phyloP scores from a whole-genome alignment of 2,797 vertebrate genomes.

The Esox masquinongy region DNA sequence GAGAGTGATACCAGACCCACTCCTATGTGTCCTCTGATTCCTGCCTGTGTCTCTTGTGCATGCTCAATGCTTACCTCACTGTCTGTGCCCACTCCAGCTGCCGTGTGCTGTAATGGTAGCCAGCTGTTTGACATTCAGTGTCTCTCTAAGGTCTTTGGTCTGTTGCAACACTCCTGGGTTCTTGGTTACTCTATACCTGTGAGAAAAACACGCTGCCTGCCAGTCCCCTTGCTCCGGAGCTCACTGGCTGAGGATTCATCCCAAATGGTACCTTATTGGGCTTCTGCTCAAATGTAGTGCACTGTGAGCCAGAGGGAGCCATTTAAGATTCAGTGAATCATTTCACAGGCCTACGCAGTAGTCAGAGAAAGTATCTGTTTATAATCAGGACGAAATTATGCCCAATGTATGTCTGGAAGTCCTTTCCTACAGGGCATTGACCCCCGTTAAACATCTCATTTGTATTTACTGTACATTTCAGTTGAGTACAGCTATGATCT shows the following conservation, averaged over 20 bases:
- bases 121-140: conserved; percentile 64
- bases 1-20: conserved; percentile 26
- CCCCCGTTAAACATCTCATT: not conserved
- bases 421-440: not conserved
- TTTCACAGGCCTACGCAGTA: conserved; percentile 51
- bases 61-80: conserved; percentile 23
- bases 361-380: conserved; percentile 33
- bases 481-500: too few relatives aligned
- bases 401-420: conserved; percentile 14
- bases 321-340: conserved; percentile 36
- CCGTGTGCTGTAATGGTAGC: conserved; percentile 60
- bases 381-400: conserved; percentile 31
- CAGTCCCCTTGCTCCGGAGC: too few relatives aligned
- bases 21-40: conserved; percentile 17
- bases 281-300: not conserved
- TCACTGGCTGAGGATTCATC: not conserved
- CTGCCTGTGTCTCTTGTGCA: conserved; percentile 36
- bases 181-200: conserved; percentile 72
- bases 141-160: not conserved
- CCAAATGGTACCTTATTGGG: not conserved
- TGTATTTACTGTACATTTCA: not conserved
- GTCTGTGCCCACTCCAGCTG: conserved; percentile 61
- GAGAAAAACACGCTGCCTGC: conserved; percentile 63
- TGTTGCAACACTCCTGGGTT: conserved; percentile 26
- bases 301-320: not conserved